Base-by-base conservation (phyloP, 2,797 vertebrate genomes). In the Paratrypauchen microcephalus region DNA sequence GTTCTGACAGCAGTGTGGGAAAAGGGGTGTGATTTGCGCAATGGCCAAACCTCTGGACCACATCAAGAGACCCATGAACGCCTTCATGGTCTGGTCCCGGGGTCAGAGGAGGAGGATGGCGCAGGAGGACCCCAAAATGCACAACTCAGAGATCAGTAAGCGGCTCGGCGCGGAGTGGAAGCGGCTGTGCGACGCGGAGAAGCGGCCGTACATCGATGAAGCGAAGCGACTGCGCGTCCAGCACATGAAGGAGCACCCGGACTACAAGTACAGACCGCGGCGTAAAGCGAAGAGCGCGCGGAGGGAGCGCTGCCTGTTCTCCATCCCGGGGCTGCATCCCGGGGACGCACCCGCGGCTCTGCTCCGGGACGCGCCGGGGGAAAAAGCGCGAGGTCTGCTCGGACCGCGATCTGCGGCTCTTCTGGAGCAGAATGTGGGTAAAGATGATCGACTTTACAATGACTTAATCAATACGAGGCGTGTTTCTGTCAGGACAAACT, bases 121-220 rank as follows among this genome's bases (percentile, higher is more conserved):
- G 72, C 94, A 96, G 86, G 96, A 99, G 81, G 97, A 98, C 91
- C 97, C 97, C 58, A 98, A 98, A 91, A 99, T 98, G 97, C 97
- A 98, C 94, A 98, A 98, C 93, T 98, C 97, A 1, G 97, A 99
- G 85, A 99, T 98, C 93, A 97, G 95, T 91, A 99, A 99, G 88
- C 90, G 96, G 72, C 95, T 98, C 69, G 97, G 97, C 63, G 95
- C 95, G 8, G 95, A 97, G 93, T 98, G 97, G 97, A 99, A 98
- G 90, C 94, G 95, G 87, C 92, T 99, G 72, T 94, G 95, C 36
- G 96, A 98, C 90, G 88, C 95, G 11, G 95, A 99, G 84, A 99
- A 98, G 78, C 92, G 96, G 83, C 97, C 97, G 62, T 98, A 95
- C 94, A 98, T 98, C 80, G 96, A 98, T 77, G 97, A 98, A 91